Base-by-base conservation (phyloP, 2,888 invertebrate species). In the Leptopilina drosophilae region DNA sequence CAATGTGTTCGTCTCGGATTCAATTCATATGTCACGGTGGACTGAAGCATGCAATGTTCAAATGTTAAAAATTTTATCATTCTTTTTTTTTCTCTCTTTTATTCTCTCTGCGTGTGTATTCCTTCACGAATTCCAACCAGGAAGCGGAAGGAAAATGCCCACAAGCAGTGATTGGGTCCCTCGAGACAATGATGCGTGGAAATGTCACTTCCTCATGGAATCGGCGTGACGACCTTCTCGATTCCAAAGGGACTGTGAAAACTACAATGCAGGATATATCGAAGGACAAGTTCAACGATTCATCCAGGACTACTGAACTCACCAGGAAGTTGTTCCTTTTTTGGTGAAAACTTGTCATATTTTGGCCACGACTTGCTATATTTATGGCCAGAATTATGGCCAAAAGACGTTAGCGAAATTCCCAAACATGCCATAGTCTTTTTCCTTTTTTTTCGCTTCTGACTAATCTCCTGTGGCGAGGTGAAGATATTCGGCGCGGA, bases 341-440 rank as follows among this genome's bases (percentile, higher is more conserved):
- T 81, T 80, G 83, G 82, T 83, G 69, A 82, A 78, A 78, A 85
- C 85, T 88, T 87, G 88, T 89, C 89, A 89, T 90, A 90, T 89
- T 88, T 87, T 91, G 91, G 87, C 90, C 91, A 89, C 89, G 84
- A 86, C 81, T 82, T 83, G 86, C 86, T 88, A 89, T 89, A 90
- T 90, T 91, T 90, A 90, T 88, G 88, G 87, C 87, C 88, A 89
- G 82, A 88, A 90, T 89, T 90, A 91, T 90, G 91, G 87, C 85
- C 89, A 89, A 85, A 86, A 88, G 88, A 88, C 89, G 87, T 90
- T 90, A 90, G 90, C 56, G 89, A 88, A 88, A 87, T 90, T 89
- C 84, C 84, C 86, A 89, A 90, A 90, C 88, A 87, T 77, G 78
- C 81, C 83, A 85, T 84, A 84, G 85, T 85, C 64, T 85, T 65